These are phyloP conservation scores for Helicoverpa zea DNA, from an alignment of 1,140 invertebrate genomes.

Conservation along the genomic window DNA sequence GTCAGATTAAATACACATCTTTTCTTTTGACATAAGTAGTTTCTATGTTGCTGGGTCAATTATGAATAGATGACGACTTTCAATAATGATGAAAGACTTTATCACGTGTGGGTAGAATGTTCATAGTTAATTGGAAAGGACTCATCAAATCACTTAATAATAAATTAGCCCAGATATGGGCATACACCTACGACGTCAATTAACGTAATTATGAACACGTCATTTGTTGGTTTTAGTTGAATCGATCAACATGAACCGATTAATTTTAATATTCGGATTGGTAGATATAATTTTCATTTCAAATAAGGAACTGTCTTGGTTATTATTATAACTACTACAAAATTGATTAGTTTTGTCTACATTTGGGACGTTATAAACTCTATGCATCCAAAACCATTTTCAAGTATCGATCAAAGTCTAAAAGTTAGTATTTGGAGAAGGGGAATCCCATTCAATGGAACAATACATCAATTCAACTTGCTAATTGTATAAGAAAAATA, in stretches of 20 bases:
- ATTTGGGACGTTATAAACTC: too few species aligned
- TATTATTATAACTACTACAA: too few species aligned
- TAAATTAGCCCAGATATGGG: constrained; percentile 4
- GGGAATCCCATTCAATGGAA: constrained; percentile 8
- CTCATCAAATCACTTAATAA: neutral
- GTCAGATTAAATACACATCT: too few species aligned
- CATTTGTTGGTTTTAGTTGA: neutral
- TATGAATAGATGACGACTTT: too few species aligned
- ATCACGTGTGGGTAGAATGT: neutral
- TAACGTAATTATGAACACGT: constrained; percentile 5
- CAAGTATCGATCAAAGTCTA: neutral
- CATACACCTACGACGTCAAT: constrained; percentile 18
- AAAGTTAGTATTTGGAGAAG: neutral
- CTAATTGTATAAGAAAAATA: neutral
- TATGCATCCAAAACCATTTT: too few species aligned
- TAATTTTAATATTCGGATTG: neutral
- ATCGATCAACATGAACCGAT: neutral
- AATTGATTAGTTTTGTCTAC: too few species aligned
- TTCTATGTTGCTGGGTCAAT: too few species aligned
- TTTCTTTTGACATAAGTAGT: too few species aligned
- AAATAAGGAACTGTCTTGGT: too few species aligned
- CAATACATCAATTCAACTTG: constrained; percentile 16
- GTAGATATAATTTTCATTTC: too few species aligned
- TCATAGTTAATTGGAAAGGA: neutral
- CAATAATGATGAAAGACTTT: neutral